Evolutionary conservation across 2,113 vertebrate genomes (phyloP).

Genomic region (Ariopsis seemanni): DNA sequence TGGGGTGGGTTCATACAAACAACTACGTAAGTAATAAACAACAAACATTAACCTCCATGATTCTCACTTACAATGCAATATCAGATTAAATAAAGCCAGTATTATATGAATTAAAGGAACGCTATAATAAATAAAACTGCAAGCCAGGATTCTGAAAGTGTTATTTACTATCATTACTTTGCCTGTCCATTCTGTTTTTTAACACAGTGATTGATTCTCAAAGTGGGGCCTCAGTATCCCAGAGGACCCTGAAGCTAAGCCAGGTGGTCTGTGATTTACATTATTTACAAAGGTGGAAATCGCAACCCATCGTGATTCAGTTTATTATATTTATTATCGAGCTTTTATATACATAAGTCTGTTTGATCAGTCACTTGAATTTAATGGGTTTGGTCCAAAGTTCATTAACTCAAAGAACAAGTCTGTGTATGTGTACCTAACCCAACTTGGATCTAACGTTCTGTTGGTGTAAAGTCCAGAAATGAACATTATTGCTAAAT

Average conservation of each 20-base stretch:
- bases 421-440: too few relatives aligned
- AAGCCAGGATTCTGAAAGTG: neutral
- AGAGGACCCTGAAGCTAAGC: neutral
- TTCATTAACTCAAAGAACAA: too few relatives aligned
- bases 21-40: neutral
- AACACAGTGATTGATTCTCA: neutral
- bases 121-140: neutral
- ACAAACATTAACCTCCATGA: neutral
- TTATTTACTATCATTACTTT: neutral
- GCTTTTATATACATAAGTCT: neutral
- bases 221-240: neutral
- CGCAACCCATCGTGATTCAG: neutral
- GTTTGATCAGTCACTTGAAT: neutral
- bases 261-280: neutral
- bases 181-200: neutral
- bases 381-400: too few relatives aligned
- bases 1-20: neutral
- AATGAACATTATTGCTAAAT: too few relatives aligned
- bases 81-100: neutral
- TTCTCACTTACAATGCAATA: neutral
- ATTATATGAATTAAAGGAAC: neutral
- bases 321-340: neutral
- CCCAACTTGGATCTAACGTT: too few relatives aligned
- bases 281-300: neutral
- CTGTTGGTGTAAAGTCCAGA: too few relatives aligned